A percentile compares a stretch with the other conserved stretches of the same genome.
These are phyloP conservation scores for Zeuzera pyrina DNA, from an alignment of 2,888 invertebrate species.

Conservation along the genomic window DNA sequence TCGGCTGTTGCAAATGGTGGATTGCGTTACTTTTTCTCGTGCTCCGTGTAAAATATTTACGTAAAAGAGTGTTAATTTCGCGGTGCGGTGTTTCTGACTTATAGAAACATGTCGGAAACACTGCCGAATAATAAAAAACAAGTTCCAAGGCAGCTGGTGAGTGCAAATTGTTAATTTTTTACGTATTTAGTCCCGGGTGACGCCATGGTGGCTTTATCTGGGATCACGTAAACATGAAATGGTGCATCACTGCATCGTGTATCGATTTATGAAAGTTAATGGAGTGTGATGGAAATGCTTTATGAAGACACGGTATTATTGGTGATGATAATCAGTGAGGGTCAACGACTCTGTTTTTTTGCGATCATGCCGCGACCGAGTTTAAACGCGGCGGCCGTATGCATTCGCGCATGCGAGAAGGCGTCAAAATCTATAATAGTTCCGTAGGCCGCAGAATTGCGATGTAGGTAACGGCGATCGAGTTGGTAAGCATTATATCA, in stretches of 20 bases:
- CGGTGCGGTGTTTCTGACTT: conserved; percentile 70
- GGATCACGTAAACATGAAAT: conserved; percentile 77
- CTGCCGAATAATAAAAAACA: conserved; percentile 73
- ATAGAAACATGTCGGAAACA: conserved; percentile 73
- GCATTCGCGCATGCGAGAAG: conserved; percentile 71
- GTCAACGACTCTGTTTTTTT: conserved; percentile 60
- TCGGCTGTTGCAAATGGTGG: conserved; percentile 71
- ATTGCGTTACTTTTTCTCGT: conserved; percentile 73
- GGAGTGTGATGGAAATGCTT: conserved; percentile 30
- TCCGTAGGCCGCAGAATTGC: conserved; percentile 49
- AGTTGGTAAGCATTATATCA: conserved; percentile 40
- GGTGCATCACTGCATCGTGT: conserved; percentile 73
- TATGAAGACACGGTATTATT: conserved; percentile 24
- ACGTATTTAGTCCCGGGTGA: conserved; percentile 73
- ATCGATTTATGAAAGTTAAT: conserved; percentile 60
- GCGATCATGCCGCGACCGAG: conserved; percentile 61
- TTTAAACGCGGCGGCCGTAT: conserved; percentile 69
- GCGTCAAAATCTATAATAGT: conserved; percentile 71
- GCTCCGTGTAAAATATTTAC: conserved; percentile 74
- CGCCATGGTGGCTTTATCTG: conserved; percentile 77
- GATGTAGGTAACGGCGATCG: conserved; percentile 38
- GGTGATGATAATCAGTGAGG: conserved; percentile 38
- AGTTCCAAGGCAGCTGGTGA: conserved; percentile 76
- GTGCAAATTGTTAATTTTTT: conserved; percentile 69
- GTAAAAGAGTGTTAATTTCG: conserved; percentile 70